Percentiles rank a stretch among this genome's conserved stretches.
Conservation (phyloP, 2,888 invertebrate species). For the Philereme transversata region DNA sequence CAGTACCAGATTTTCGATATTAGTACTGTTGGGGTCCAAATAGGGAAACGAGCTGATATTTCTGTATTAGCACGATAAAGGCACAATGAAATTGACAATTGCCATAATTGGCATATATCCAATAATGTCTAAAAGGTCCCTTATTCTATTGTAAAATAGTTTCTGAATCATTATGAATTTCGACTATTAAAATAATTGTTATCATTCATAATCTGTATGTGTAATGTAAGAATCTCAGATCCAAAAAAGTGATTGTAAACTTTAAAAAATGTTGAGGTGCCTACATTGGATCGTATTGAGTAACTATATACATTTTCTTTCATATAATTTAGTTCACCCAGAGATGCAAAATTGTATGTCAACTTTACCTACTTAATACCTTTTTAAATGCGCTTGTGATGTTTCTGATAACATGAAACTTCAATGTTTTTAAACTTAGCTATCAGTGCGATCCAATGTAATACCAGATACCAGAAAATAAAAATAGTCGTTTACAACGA, state of each 20-base stretch:
- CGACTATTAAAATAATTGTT: conserved; percentile 40
- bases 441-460: conserved; percentile 33
- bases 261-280: background rate
- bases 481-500: conserved; percentile 55
- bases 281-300: conserved; percentile 25
- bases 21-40: too few relatives aligned
- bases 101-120: background rate
- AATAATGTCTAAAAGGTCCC: conserved; percentile 42
- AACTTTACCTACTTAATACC: too few relatives aligned
- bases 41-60: too few relatives aligned
- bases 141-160: conserved; percentile 44
- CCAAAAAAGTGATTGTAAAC: background rate
- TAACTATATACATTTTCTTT: too few relatives aligned
- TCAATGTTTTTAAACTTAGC: background rate
- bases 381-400: too few relatives aligned
- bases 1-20: too few relatives aligned
- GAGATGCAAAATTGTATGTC: too few relatives aligned
- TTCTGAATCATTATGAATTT: conserved; percentile 42
- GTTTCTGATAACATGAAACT: too few relatives aligned
- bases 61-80: too few relatives aligned
- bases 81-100: too few relatives aligned
- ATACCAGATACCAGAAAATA: conserved; percentile 35
- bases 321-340: too few relatives aligned
- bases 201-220: conserved; percentile 30
- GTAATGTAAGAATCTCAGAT: conserved; percentile 27